Conservation (phyloP, 1,140 invertebrate genomes). For the Lutraria rhynchaena region DNA sequence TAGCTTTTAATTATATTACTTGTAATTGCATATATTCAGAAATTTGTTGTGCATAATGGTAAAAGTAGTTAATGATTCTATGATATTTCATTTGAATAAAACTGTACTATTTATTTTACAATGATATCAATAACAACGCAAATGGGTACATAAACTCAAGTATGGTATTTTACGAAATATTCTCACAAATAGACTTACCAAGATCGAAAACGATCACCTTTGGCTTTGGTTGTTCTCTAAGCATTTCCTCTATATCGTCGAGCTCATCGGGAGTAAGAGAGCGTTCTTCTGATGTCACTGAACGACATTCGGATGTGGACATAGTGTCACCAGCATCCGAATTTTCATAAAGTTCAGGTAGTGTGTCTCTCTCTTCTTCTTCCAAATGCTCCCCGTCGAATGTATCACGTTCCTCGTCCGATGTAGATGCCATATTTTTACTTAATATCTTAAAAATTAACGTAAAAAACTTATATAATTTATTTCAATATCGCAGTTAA, state of each 20-base stretch:
- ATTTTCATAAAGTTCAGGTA: slow-evolving; percentile 50
- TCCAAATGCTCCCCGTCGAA: background rate
- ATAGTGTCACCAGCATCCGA: slow-evolving; percentile 47
- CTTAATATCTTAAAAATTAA: background rate
- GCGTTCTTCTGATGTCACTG: slow-evolving; percentile 52
- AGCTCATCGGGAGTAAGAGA: slow-evolving; percentile 51
- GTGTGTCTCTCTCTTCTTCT: slow-evolving; percentile 46
- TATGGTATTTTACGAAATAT: background rate
- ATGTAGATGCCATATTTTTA: slow-evolving; percentile 32
- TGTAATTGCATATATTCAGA: no score
- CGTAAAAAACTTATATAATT: background rate
- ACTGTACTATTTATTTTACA: no score
- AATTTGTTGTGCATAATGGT: slow-evolving; percentile 1
- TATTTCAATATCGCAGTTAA: background rate
- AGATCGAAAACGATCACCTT: slow-evolving; percentile 59
- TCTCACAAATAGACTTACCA: slow-evolving; percentile 30
- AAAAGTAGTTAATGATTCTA: no score
- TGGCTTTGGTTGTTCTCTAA: slow-evolving; percentile 49
- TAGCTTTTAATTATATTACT: no score
- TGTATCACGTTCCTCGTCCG: slow-evolving; percentile 31
- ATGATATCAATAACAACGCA: no score
- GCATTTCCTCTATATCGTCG: slow-evolving; percentile 38
- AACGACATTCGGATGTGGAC: slow-evolving; percentile 42
- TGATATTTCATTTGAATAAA: no score
- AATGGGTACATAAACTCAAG: no score